phyloP scores from a whole-genome alignment of 2,113 vertebrate species.

The Labeo catla region DNA sequence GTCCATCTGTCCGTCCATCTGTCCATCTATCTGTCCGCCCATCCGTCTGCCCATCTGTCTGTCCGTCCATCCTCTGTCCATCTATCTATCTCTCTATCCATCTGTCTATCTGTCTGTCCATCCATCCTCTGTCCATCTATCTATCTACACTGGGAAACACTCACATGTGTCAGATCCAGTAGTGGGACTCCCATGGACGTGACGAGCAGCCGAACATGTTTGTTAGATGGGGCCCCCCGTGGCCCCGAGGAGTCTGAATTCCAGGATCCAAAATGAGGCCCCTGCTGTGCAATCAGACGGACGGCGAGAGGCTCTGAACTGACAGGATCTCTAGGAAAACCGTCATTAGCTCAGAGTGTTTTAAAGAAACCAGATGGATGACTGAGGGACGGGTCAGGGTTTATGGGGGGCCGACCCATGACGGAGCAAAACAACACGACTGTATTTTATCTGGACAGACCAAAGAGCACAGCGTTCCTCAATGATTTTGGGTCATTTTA shows the following conservation, averaged over 20 bases:
- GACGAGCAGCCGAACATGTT: background rate
- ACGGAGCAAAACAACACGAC: background rate
- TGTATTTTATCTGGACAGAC: background rate
- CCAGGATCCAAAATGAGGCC: background rate
- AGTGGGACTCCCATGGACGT: background rate
- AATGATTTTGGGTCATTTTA: background rate
- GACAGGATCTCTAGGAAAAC: background rate
- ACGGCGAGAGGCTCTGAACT: background rate
- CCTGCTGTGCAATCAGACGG: background rate
- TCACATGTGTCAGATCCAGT: background rate
- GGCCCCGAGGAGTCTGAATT: constrained; percentile 15
- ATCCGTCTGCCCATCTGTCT: too few relatives aligned
- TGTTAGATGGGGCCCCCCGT: background rate
- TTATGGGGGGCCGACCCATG: background rate
- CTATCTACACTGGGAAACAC: background rate
- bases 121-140: background rate
- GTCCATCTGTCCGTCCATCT: too few relatives aligned
- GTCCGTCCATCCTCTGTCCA: background rate
- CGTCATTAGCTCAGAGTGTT: background rate
- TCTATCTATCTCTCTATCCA: background rate
- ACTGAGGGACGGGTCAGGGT: background rate
- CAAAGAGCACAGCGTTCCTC: background rate
- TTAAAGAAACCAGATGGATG: constrained; percentile 1
- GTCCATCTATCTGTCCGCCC: background rate
- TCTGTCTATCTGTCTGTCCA: too few relatives aligned